Percentiles rank a stretch among this genome's conserved stretches.
These are phyloP conservation scores for Colinus virginianus DNA, from an alignment of 2,113 vertebrate genomes.

Conservation along the genomic window DNA sequence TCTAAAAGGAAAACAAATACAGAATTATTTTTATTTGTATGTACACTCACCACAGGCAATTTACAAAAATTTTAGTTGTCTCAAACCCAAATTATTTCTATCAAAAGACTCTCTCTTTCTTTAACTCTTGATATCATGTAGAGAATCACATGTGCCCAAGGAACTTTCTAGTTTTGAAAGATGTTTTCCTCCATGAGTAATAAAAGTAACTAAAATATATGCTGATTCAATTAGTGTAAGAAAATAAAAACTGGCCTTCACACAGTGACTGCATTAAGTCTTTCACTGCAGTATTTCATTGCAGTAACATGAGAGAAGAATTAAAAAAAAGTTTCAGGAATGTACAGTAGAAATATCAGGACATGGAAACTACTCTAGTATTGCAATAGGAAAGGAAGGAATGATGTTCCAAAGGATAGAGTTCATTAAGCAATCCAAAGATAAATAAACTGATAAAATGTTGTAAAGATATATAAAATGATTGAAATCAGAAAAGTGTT, in stretches of 20 bases:
- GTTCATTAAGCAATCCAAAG: background rate
- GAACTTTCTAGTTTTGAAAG: background rate
- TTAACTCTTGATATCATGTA: background rate
- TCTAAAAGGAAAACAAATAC: background rate
- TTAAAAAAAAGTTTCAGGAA: background rate
- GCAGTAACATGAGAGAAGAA: background rate
- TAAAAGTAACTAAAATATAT: background rate
- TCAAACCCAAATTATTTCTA: background rate
- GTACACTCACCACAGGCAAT: background rate
- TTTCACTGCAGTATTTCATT: background rate
- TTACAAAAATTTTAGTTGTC: background rate
- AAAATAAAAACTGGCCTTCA: background rate
- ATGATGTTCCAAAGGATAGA: background rate
- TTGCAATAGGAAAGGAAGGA: background rate
- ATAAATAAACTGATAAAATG: background rate
- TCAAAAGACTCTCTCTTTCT: background rate
- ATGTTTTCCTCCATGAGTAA: background rate
- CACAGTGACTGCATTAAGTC: too few species aligned
- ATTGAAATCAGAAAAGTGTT: background rate
- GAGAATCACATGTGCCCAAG: background rate
- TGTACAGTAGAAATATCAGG: background rate
- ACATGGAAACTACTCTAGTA: background rate
- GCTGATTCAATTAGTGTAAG: background rate
- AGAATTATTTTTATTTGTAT: background rate
- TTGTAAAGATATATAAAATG: background rate